Conservation (phyloP, 2,113 vertebrate species). For the Sebastes schlegelii region DNA sequence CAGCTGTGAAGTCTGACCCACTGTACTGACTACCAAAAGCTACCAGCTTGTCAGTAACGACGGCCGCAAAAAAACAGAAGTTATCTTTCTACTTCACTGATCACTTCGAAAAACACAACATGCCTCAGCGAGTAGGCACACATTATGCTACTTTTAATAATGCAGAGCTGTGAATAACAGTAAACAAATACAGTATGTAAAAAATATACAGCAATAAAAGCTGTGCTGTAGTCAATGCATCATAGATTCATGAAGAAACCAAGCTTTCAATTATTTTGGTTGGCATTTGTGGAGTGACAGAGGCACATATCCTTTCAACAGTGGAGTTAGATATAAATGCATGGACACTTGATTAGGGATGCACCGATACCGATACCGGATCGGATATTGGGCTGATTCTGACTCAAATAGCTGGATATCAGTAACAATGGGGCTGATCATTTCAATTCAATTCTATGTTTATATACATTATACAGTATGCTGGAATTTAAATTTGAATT, state of each 20-base stretch:
- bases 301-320: not conserved
- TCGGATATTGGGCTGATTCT: too few relatives aligned
- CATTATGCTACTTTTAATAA: conserved; percentile 1
- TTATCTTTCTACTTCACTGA: conserved; percentile 32
- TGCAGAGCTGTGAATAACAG: conserved; percentile 17
- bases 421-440: too few relatives aligned
- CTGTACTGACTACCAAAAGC: not conserved
- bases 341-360: not conserved
- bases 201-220: not conserved
- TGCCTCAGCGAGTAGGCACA: conserved; percentile 23
- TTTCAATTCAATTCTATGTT: too few relatives aligned
- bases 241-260: not conserved
- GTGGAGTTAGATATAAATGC: not conserved
- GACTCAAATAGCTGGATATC: too few relatives aligned
- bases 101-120: conserved; percentile 1
- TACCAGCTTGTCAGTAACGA: not conserved
- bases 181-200: not conserved
- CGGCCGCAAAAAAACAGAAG: not conserved
- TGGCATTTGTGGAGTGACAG: not conserved
- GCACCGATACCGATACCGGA: too few relatives aligned
- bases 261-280: not conserved
- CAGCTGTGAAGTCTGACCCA: conserved; percentile 43
- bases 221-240: not conserved
- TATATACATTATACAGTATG: too few relatives aligned
- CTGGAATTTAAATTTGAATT: too few relatives aligned